Base-by-base conservation (phyloP, 1,140 invertebrate species). In the Drosophila kohkoa region DNA sequence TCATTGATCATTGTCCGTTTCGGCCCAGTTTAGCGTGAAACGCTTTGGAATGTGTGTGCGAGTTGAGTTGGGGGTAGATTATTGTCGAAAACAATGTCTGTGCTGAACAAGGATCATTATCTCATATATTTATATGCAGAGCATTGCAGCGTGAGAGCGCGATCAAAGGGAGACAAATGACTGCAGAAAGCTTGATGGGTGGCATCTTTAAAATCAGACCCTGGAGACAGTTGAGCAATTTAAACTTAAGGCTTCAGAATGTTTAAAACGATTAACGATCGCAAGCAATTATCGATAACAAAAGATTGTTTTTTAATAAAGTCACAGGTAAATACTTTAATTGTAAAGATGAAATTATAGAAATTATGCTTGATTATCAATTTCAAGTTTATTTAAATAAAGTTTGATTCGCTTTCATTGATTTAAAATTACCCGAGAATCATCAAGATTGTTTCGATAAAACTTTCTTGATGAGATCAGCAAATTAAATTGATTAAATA, bases 11-110 rank as follows among this genome's bases (percentile, higher is more conserved):
- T 30, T 30, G n/a, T 41, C 59, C 15, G n/a, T 15, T 15, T 28
- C 6, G 46, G 35, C 1, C 57, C 82, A 88, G 80, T 88, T 88
- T 68, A 32, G 0, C 8, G 15, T 16, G 66, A 32, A 70, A 75
- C 67, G 43, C 58, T 30, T 49, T 8, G 71, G 71, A 74, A 74
- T 74, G 71, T 45, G 8, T 30, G 49, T n/a, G 30, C n/a, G 30
- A 49, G 28, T 52, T 41, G n/a, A 52, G 30, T 41, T n/a, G 30
- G 10, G 41, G 49, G 28, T 52, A 30, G 15, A 52, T 43, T 41
- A 8, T 46, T 25, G 7, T 11, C 5, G 10, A 10, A 20, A 25
- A 46, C 63, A 66, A 55, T 11, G 25, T 16, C 41, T 8, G 43
- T 25, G 41, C 13, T 25, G 58, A 54, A 46, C 28, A 45, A 20